Percentiles rank a stretch among this genome's conserved stretches.
Conservation (phyloP, 2,113 vertebrate genomes). For the Acrocephalus kingi region DNA sequence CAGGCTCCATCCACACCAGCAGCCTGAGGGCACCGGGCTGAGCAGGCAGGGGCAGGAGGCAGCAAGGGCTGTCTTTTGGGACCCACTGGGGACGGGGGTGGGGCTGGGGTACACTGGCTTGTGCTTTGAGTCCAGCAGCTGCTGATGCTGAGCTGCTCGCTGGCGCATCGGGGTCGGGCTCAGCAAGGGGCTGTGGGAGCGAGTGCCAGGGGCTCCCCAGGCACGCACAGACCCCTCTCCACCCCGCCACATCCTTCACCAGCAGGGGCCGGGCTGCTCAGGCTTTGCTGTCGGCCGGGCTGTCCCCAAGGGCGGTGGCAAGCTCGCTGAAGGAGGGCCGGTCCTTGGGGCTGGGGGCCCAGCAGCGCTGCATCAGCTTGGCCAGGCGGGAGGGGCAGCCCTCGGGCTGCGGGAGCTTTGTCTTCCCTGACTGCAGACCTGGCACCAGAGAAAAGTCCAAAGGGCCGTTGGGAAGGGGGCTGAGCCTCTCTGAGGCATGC, state of each 20-base stretch:
- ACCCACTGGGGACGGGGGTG: neutral
- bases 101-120: slow-evolving; percentile 64
- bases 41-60: neutral
- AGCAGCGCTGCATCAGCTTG: slow-evolving; percentile 94
- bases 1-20: neutral
- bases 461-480: neutral
- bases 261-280: slow-evolving; percentile 68
- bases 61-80: slow-evolving; percentile 32
- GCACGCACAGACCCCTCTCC: neutral
- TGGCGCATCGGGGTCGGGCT: neutral
- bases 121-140: slow-evolving; percentile 68
- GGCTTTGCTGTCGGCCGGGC: slow-evolving; percentile 88
- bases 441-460: neutral
- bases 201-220: neutral
- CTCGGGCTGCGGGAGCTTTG: slow-evolving; percentile 83
- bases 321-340: slow-evolving; percentile 94
- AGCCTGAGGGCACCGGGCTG: neutral
- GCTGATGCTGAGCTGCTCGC: neutral
- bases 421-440: slow-evolving; percentile 88
- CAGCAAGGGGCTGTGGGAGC: neutral
- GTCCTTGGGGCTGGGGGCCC: slow-evolving; percentile 91
- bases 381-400: slow-evolving; percentile 88
- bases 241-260: neutral
- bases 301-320: slow-evolving; percentile 81
- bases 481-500: accelerated